Base-by-base conservation (phyloP, 1,140 invertebrate genomes). In the Megathymus violae region DNA sequence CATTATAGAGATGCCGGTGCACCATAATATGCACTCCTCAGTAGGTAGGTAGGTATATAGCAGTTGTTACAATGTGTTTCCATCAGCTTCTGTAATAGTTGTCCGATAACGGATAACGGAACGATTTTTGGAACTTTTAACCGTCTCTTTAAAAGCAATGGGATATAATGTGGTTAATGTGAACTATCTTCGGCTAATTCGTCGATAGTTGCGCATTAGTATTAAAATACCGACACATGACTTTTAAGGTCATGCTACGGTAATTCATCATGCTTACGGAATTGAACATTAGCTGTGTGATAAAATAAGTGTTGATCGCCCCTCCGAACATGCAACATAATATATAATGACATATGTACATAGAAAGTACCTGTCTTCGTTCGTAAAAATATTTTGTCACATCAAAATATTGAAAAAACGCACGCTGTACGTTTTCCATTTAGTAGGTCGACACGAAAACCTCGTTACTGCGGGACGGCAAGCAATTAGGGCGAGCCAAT, bases 401-500 rank as follows among this genome's bases (percentile, higher is more conserved):
- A 44, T 34, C 40, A 44, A 44, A 56, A 56, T 44, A 56, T 56
- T 40, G 47, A 56, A 44, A 52, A 51, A 44, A 64, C 9, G 52
- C 38, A 16, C 6, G 19, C 13, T 41, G 47, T 36, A 51, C 31
- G 25, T 44, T 54, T 63, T 43, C 31, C 41, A n/a, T 63, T 63
- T 31, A 78, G 64, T 81, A 73, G 85, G 85, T 83, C 78, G 76
- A 69, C 65, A 75, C 67, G 68, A 66, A 69, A 78, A 81, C 67
- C 74, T 77, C 69, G 76, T 81, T 80, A 82, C 80, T 76, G 73
- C 74, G 67, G 76, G 66, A 71, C 74, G 71, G 69, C 64, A 77
- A 74, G 79, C 78, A 86, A 88, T 86, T 85, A 85, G 80, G 82
- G 64, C 83, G 77, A 76, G 63, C 74, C 80, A 81, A 84, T 88